Percentiles rank a stretch among this genome's conserved stretches.
phyloP scores from a whole-genome alignment of 2,888 invertebrate genomes.

The Eupithecia inturbata region DNA sequence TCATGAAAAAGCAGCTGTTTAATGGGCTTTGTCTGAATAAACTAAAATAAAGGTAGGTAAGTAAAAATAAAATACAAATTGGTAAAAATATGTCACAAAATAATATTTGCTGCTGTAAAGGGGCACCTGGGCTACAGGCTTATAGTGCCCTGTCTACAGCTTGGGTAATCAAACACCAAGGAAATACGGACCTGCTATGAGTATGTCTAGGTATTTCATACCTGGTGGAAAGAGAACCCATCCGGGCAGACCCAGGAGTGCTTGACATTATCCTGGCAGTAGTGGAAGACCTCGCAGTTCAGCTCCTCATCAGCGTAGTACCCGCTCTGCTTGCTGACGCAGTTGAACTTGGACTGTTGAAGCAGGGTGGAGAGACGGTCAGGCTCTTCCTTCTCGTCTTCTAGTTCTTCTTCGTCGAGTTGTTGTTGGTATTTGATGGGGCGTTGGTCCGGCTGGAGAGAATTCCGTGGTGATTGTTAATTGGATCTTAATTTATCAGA shows the following conservation, averaged over 20 bases:
- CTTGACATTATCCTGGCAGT: conserved; percentile 94
- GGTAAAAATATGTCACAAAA: too few species aligned
- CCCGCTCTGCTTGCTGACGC: conserved; percentile 91
- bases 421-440: conserved; percentile 63
- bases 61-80: too few species aligned
- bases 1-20: too few species aligned
- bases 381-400: conserved; percentile 92
- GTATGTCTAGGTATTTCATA: conserved; percentile 54
- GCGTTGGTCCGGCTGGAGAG: conserved; percentile 56
- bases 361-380: conserved; percentile 91
- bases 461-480: background rate
- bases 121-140: too few species aligned
- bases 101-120: too few species aligned
- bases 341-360: conserved; percentile 93
- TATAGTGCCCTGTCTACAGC: too few species aligned
- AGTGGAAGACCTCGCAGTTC: conserved; percentile 96
- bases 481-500: background rate
- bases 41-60: too few species aligned
- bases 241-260: conserved; percentile 98
- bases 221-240: conserved; percentile 94
- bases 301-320: conserved; percentile 96
- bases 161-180: background rate
- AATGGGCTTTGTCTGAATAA: too few species aligned
- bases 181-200: background rate
- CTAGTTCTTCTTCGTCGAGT: conserved; percentile 80